Percentiles rank a stretch among this genome's conserved stretches.
Evolutionary conservation across 2,113 vertebrate species (phyloP).

Genomic region (Meles meles): DNA sequence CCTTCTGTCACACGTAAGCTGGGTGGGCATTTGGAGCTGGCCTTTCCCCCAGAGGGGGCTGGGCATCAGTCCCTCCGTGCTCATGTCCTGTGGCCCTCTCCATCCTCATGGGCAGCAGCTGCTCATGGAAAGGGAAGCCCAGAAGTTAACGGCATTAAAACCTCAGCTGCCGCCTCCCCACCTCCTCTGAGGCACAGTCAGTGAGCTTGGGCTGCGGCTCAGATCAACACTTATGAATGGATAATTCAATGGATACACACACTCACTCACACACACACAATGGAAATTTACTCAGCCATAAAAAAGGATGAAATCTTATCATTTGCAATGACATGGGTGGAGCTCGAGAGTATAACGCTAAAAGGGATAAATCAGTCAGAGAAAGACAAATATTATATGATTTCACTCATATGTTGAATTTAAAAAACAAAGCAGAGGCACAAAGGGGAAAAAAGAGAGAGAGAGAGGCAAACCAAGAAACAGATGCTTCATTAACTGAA

Average conservation of each 20-base stretch:
- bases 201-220: not conserved
- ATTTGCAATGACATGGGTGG: not conserved
- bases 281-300: not conserved
- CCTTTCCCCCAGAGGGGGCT: not conserved
- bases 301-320: not conserved
- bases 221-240: not conserved
- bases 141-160: not conserved
- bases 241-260: not conserved
- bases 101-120: not conserved
- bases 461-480: not conserved
- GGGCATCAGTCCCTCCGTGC: no score
- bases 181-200: no score
- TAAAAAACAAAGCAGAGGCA: not conserved
- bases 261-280: no score
- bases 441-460: not conserved
- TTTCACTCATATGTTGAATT: not conserved
- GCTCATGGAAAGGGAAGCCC: not conserved
- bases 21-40: not conserved
- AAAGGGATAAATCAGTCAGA: not conserved
- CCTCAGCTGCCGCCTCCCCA: not conserved
- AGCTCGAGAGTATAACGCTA: not conserved
- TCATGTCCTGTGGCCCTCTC: fast-evolving
- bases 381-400: not conserved
- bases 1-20: not conserved
- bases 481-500: not conserved